Percentiles rank a stretch among this genome's conserved stretches.
Evolutionary conservation across 2,888 invertebrate species (phyloP).

Genomic region (Sinelater perroti): DNA sequence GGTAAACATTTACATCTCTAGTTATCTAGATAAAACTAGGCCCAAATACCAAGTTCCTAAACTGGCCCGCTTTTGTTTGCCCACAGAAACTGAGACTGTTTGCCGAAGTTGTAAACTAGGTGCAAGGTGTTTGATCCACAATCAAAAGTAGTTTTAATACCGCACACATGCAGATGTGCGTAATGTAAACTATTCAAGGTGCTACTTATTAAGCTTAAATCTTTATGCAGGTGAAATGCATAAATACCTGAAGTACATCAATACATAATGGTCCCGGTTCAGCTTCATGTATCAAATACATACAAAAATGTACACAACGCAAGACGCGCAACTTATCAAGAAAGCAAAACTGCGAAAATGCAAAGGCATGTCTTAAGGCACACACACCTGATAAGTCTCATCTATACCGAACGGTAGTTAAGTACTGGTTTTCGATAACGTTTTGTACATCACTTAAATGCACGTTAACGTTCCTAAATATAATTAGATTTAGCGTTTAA

Average conservation of each 20-base stretch:
- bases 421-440: constrained; percentile 51
- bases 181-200: constrained; percentile 33
- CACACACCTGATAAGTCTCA: constrained; percentile 46
- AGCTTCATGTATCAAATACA: constrained; percentile 31
- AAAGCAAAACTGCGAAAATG: constrained; percentile 32
- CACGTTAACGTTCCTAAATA: constrained; percentile 21
- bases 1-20: no score
- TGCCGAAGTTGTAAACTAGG: no score
- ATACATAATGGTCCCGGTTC: constrained; percentile 31
- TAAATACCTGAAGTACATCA: constrained; percentile 23
- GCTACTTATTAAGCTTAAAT: constrained; percentile 25
- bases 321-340: constrained; percentile 17
- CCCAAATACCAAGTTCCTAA: no score
- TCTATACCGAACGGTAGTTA: constrained; percentile 45
- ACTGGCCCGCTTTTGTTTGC: no score
- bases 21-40: no score
- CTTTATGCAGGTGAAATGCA: constrained; percentile 31
- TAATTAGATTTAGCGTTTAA: constrained; percentile 28
- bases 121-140: no score
- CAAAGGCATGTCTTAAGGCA: constrained; percentile 47
- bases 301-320: constrained; percentile 40
- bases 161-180: constrained; percentile 18
- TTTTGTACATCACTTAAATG: constrained; percentile 43
- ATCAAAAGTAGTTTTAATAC: no score
- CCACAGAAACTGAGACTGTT: no score